A percentile compares a stretch with the other conserved stretches of the same genome.
These are phyloP conservation scores for Gnatocerus cornutus DNA, from an alignment of 2,888 invertebrate species.

Conservation along the genomic window DNA sequence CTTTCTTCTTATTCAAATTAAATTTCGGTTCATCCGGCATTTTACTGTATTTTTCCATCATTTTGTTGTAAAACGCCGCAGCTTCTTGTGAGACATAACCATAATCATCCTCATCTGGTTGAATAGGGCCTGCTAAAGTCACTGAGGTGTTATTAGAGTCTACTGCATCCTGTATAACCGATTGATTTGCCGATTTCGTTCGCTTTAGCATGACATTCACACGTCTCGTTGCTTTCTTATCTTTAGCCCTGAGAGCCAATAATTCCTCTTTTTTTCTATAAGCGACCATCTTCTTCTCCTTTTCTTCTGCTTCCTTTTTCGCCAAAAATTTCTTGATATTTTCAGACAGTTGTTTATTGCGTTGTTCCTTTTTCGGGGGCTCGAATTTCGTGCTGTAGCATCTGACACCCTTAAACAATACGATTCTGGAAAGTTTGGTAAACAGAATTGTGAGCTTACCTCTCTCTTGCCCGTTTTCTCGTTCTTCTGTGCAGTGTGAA, in stretches of 20 bases:
- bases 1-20: constrained; percentile 72
- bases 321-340: constrained; percentile 90
- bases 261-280: constrained; percentile 79
- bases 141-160: constrained; percentile 85
- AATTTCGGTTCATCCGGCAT: constrained; percentile 84
- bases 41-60: constrained; percentile 88
- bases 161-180: constrained; percentile 87
- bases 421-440: background rate
- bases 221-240: constrained; percentile 69
- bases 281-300: constrained; percentile 76
- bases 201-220: constrained; percentile 79
- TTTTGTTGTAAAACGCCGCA: constrained; percentile 85
- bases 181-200: constrained; percentile 92
- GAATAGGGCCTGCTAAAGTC: constrained; percentile 82
- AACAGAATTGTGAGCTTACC: constrained; percentile 57
- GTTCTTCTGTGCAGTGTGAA: constrained; percentile 78
- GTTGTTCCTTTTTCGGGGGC: constrained; percentile 86
- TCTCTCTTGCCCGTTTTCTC: constrained; percentile 66
- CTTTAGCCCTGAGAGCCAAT: constrained; percentile 74
- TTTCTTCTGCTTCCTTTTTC: constrained; percentile 87
- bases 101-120: constrained; percentile 93
- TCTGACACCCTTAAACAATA: constrained; percentile 68
- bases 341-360: constrained; percentile 79
- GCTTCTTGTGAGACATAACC: constrained; percentile 91
- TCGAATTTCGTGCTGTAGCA: constrained; percentile 87